Base-by-base conservation (phyloP, 2,888 invertebrate genomes). In the Leucophenga maculata region DNA sequence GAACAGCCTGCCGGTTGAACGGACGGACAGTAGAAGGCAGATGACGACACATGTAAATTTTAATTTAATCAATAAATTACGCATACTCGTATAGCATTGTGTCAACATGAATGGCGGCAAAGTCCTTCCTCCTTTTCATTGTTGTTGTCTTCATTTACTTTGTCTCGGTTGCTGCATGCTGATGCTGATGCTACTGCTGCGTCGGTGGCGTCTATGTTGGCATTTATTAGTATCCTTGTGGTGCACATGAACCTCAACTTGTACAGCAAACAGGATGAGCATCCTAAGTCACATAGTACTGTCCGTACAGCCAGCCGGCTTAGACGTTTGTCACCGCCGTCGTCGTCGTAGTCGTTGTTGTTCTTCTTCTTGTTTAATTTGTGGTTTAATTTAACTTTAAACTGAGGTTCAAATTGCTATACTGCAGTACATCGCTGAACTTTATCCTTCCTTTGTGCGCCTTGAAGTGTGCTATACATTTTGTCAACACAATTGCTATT, bases 11-110 rank as follows among this genome's bases (percentile, higher is more conserved):
- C 32, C 3, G 32, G 39, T 3, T 26, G 26, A 4, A 50, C 11
- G n/a, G 20, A 18, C 14, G 18, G 54, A 18, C 6, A 54, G 20
- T 4, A 8, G 50, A 50, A 20, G 18, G 54, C 20, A 54, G 31
- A 52, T 20, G 20, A 52, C 16, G 20, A 16, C 13, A 18, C 32
- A 52, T 62, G 52, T 26, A 69, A 73, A 76, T 78, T 82, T 76
- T 69, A 80, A 81, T 75, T 71, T 72, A 83, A 83, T 83, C 81
- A 78, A 83, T 83, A 80, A 73, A 81, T 83, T 74, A 74, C 70
- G 74, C 71, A 78, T 77, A 79, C 26, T 26, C 4, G 39, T 39
- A 39, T 78, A 77, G 31, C 72, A 69, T 16, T n/a, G 26, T 69
- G 44, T n/a, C 16, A 44, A 39, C 60, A 39, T 39, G 39, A 60